These are phyloP conservation scores for Siniperca scherzeri DNA, from an alignment of 2,797 vertebrate genomes.

Conservation along the genomic window DNA sequence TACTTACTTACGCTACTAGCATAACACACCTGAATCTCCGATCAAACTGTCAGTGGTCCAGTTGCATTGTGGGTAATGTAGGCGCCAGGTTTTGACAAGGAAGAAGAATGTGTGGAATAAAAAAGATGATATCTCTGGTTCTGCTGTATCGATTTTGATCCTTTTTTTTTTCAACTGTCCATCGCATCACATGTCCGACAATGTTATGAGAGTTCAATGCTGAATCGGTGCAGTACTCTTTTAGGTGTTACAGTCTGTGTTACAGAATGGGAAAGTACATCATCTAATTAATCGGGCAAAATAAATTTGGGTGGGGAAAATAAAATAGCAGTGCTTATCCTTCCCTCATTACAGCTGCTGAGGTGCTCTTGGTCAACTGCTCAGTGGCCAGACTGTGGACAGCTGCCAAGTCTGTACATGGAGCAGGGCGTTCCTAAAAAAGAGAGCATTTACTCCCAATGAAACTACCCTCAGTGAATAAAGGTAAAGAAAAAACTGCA, in stretches of 20 bases:
- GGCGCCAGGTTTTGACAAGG: no score
- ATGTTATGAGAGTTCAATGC: neutral
- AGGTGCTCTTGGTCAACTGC: neutral
- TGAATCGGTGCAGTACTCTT: neutral
- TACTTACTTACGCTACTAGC: no score
- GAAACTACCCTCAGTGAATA: conserved; percentile 19
- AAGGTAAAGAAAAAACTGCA: neutral
- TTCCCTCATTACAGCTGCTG: conserved; percentile 1
- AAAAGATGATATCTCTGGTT: no score
- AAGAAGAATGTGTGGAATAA: neutral
- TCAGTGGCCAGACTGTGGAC: conserved; percentile 7
- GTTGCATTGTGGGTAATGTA: no score
- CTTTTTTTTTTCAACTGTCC: no score
- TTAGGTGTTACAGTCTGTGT: neutral
- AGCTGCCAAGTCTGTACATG: neutral
- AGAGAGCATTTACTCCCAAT: neutral
- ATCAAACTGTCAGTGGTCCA: no score
- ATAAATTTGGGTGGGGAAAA: neutral
- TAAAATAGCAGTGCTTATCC: neutral
- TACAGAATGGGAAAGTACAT: neutral
- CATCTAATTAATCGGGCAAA: neutral
- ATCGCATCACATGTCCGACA: neutral
- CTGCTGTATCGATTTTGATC: neutral
- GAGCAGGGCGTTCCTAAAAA: conserved; percentile 11
- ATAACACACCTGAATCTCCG: no score